A percentile compares a stretch with the other conserved stretches of the same genome.
Conservation (phyloP, 2,888 invertebrate species). For the Cloeon dipterum region DNA sequence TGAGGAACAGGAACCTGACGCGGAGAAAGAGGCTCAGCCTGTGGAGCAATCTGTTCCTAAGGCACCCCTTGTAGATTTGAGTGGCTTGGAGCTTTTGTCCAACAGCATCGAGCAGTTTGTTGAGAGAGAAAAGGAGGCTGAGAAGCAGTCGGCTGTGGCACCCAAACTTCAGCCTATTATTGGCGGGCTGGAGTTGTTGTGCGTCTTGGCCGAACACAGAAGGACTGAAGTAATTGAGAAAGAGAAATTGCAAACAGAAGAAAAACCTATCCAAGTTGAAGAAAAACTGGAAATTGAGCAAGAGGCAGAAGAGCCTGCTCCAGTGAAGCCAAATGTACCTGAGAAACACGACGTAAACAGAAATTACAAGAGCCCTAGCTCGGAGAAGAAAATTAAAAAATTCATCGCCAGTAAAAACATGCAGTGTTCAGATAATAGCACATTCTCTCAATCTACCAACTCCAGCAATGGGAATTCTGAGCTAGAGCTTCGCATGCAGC, state of each 20-base stretch:
- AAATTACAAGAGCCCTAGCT: conserved; percentile 12
- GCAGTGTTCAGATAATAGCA: conserved; percentile 10
- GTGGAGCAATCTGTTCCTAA: conserved; percentile 1
- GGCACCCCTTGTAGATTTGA: conserved; percentile 31
- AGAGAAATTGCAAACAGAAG: conserved; percentile 13
- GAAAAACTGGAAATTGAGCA: no score
- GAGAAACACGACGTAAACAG: conserved; percentile 10
- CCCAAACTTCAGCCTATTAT: conserved; percentile 5
- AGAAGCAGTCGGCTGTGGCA: neutral
- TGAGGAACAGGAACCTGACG: conserved; percentile 5
- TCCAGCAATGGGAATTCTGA: conserved; percentile 19
- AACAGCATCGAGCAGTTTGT: conserved; percentile 68
- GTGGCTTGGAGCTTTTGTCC: conserved; percentile 58
- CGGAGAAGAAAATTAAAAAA: conserved; percentile 13
- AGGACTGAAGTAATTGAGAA: conserved; percentile 49
- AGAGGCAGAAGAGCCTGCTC: neutral
- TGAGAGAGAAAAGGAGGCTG: neutral
- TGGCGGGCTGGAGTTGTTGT: conserved; percentile 38
- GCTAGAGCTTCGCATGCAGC: conserved; percentile 53
- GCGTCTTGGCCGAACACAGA: conserved; percentile 64
- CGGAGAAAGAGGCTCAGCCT: conserved; percentile 5
- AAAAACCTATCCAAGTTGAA: neutral
- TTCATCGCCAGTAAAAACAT: conserved; percentile 15
- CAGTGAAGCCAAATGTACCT: neutral
- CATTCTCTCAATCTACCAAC: conserved; percentile 4